A percentile compares a stretch with the other conserved stretches of the same genome.
These are phyloP conservation scores for Drosophila stalkeri DNA, from an alignment of 2,888 invertebrate species.

Conservation along the genomic window DNA sequence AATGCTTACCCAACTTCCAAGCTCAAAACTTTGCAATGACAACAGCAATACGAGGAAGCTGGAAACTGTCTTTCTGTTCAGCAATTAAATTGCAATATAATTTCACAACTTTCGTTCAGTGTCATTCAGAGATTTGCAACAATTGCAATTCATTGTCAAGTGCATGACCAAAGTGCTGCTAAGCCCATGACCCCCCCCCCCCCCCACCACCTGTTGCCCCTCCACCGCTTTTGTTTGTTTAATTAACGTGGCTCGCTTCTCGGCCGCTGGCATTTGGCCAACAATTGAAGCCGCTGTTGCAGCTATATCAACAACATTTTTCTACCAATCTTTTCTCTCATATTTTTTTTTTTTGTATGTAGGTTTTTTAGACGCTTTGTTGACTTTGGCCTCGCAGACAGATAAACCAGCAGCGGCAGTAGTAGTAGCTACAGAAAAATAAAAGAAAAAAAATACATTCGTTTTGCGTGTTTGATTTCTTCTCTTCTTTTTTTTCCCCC, in stretches of 20 bases:
- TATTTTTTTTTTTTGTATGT: constrained; percentile 4
- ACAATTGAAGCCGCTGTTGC: constrained; percentile 50
- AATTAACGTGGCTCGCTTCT: constrained; percentile 63
- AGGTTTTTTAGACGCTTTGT: constrained; percentile 13
- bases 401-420: constrained; percentile 28
- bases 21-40: not conserved
- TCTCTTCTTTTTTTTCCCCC: not conserved
- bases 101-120: constrained; percentile 25
- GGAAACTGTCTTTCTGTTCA: not conserved
- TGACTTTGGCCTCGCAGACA: constrained; percentile 23
- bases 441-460: constrained; percentile 37
- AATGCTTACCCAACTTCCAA: not conserved
- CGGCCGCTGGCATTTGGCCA: constrained; percentile 57
- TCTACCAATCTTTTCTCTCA: constrained; percentile 7
- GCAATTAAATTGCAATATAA: not conserved
- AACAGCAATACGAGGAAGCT: not conserved
- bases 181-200: too few relatives aligned
- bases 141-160: constrained; percentile 50
- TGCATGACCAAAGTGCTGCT: constrained; percentile 31
- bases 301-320: constrained; percentile 46
- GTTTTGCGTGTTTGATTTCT: constrained; percentile 34
- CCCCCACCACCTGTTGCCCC: too few relatives aligned
- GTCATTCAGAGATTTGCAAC: constrained; percentile 21
- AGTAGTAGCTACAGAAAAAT: constrained; percentile 1
- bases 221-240: constrained; percentile 38